Evolutionary conservation across 37 sponge, comb jelly and placozoan genomes (phyloP), one percentile per base, ranked within the genome.

Genomic region (Tethya wilhelma): DNA sequence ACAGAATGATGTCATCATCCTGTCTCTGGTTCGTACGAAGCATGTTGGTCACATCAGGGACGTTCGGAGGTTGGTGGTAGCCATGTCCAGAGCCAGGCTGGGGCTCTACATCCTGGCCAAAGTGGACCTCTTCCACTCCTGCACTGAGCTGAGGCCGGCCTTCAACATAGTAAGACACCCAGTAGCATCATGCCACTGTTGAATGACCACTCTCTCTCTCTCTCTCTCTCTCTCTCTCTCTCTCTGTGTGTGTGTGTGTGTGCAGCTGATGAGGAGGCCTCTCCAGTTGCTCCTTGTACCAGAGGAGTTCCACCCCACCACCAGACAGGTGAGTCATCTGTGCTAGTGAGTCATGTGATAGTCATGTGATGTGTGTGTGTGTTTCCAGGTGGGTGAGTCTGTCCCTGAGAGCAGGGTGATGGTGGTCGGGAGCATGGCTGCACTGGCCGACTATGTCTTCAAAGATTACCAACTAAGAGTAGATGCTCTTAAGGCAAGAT

Each of bases 1-100:
- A 62, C 99, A 98, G 89, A 98, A 98, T 73, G 97, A 98, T 70
- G 96, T 96, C 89, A 94, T 98, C 82, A 92, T 98, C 73, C 81
- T 98, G 31, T 98, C 99, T 17, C 88, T 98, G 56, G 99, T 98
- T 41, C 84, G 99, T 17, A 94, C 99, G 29, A 86, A 81, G 76
- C 80, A 90, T 43, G 88, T 98, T 2, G 99, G 99, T 39, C 99
- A 98, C 56, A 63, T 98, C 28, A 55, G 99, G 28, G 99, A 98
- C 55, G 97, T 98, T 23, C 86, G 99, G 11, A 85, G 99, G 70
- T 89, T 98, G 25, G 90, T 98, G 46, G 99, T 98, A 29, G 99
- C 99, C 63, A 96, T 98, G 99, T 98, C 99, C 14, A 83, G 99
- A 39, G 99, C 99, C 11, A 75, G 97, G 23, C 93, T 98, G 0